These are phyloP conservation scores for Piaya cayana DNA, from an alignment of 2,113 vertebrate species.

Conservation along the genomic window DNA sequence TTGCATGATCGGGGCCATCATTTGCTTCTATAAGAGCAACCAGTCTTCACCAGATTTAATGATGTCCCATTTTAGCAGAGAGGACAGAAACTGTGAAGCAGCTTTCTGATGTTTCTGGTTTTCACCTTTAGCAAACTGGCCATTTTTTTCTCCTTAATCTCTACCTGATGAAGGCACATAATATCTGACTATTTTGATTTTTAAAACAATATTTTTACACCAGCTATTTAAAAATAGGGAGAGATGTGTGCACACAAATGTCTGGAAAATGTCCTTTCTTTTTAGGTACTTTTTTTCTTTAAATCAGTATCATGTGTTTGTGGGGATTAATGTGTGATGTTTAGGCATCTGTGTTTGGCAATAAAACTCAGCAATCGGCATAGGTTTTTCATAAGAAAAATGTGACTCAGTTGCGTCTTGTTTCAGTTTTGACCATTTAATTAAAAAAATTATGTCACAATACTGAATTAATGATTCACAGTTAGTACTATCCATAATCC, in stretches of 20 bases:
- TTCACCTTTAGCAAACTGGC: background rate
- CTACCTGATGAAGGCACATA: background rate
- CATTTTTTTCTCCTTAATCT: rapidly evolving
- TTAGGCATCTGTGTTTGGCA: background rate
- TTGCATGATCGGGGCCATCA: background rate
- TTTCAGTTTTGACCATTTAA: background rate
- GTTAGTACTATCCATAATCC: background rate
- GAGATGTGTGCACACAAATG: background rate
- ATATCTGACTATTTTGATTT: background rate
- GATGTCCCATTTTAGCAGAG: background rate
- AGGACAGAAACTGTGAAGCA: background rate
- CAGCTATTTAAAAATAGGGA: background rate
- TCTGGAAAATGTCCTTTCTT: background rate
- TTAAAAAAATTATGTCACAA: background rate
- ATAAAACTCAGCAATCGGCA: background rate
- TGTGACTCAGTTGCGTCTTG: background rate
- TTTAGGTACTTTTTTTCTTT: background rate
- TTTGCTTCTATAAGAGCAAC: background rate
- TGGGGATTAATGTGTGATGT: background rate
- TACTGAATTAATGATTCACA: background rate
- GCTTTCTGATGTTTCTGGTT: background rate
- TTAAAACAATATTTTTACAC: background rate
- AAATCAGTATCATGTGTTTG: background rate
- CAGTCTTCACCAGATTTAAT: background rate
- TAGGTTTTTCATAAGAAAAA: background rate